Percentiles rank a stretch among this genome's conserved stretches.
phyloP scores from a whole-genome alignment of 2,888 invertebrate species.

The Mimachlamys varia region DNA sequence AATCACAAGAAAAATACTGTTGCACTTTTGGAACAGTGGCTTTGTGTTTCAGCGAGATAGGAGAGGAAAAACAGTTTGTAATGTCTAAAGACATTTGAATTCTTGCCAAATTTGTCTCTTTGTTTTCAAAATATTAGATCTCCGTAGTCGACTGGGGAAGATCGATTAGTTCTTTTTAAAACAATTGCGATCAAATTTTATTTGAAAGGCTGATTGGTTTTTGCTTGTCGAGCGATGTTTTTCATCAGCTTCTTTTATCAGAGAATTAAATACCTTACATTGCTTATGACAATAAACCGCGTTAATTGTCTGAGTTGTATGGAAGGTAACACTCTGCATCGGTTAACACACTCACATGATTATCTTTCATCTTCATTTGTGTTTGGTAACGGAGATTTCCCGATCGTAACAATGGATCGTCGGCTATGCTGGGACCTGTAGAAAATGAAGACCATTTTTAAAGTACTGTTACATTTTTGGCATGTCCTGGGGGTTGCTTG shows the following conservation, averaged over 20 bases:
- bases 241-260: constrained; percentile 20
- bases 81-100: constrained; percentile 15
- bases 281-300: constrained; percentile 8
- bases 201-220: constrained; percentile 32
- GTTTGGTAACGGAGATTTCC: constrained; percentile 21
- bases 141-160: neutral
- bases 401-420: neutral
- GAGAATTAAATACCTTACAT: constrained; percentile 28
- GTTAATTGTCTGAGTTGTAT: neutral
- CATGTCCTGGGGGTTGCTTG: neutral
- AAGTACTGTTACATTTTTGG: constrained; percentile 29
- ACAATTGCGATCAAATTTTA: constrained; percentile 28
- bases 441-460: constrained; percentile 25
- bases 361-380: constrained; percentile 31
- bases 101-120: constrained; percentile 22
- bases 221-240: constrained; percentile 24
- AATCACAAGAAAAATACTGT: constrained; percentile 13
- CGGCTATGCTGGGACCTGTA: neutral
- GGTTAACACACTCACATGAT: neutral
- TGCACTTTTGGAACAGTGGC: neutral
- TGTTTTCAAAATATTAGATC: constrained; percentile 36
- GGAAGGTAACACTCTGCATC: constrained; percentile 17
- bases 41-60: neutral
- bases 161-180: constrained; percentile 21
- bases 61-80: constrained; percentile 18